A percentile compares a stretch with the other conserved stretches of the same genome.
Evolutionary conservation across 2,888 invertebrate species (phyloP).

Genomic region (Litoditis marina): DNA sequence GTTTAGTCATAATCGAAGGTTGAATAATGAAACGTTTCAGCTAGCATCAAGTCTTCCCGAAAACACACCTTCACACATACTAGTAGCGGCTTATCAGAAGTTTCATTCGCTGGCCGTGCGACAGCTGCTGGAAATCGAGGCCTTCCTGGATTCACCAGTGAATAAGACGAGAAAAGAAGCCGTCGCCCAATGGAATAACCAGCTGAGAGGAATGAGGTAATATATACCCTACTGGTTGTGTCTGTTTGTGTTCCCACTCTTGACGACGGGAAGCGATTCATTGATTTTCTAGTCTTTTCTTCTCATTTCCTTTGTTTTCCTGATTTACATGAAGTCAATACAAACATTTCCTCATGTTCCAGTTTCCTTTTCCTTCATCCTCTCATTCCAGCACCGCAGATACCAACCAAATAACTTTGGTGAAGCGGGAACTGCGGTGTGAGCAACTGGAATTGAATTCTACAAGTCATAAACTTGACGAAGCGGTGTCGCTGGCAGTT

Average conservation of each 20-base stretch:
- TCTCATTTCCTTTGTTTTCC: no score
- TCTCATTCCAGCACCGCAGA: no score
- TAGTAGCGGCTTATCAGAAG: not conserved
- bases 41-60: not conserved
- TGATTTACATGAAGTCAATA: no score
- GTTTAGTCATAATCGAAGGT: no score
- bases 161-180: conserved; percentile 10
- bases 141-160: conserved; percentile 10
- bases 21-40: no score
- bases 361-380: no score
- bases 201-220: no score
- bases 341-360: no score
- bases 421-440: conserved; percentile 16
- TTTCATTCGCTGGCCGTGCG: conserved; percentile 6
- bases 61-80: not conserved
- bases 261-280: not conserved
- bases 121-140: conserved; percentile 9
- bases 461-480: conserved; percentile 2
- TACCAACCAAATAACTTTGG: not conserved
- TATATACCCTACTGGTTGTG: no score
- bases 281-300: no score
- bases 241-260: not conserved
- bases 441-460: conserved; percentile 23
- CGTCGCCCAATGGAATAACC: no score
- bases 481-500: conserved; percentile 20